Evolutionary conservation across 2,888 invertebrate species (phyloP).

Genomic region (Phortica magna): DNA sequence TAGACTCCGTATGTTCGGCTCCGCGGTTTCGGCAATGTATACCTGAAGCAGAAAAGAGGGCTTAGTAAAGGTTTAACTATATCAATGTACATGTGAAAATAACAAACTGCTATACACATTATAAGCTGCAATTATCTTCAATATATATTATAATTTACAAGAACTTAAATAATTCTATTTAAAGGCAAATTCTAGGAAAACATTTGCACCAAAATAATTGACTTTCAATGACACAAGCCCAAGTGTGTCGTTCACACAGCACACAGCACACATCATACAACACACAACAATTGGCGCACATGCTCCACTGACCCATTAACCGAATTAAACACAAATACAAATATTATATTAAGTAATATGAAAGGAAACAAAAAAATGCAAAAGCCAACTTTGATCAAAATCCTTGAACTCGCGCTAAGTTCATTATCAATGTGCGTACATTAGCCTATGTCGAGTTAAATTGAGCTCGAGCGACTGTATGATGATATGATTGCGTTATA

Average conservation of each 20-base stretch:
- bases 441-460: neutral
- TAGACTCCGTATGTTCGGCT: constrained; percentile 84
- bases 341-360: constrained; percentile 8
- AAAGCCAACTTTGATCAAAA: constrained; percentile 6
- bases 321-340: constrained; percentile 10
- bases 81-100: no score
- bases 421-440: constrained; percentile 22
- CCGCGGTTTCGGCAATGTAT: constrained; percentile 86
- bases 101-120: no score
- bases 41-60: constrained; percentile 79
- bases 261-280: neutral
- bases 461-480: neutral
- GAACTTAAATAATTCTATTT: neutral
- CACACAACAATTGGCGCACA: neutral
- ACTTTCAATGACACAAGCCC: constrained; percentile 4
- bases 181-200: neutral
- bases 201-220: neutral
- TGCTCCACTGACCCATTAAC: constrained; percentile 33
- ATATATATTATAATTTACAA: no score
- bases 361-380: neutral
- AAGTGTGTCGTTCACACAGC: constrained; percentile 29
- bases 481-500: no score
- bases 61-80: no score
- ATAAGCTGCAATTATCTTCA: no score
- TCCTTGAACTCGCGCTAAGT: constrained; percentile 34